Conservation (phyloP, 2,113 vertebrate species). For the Albula glossodonta region DNA sequence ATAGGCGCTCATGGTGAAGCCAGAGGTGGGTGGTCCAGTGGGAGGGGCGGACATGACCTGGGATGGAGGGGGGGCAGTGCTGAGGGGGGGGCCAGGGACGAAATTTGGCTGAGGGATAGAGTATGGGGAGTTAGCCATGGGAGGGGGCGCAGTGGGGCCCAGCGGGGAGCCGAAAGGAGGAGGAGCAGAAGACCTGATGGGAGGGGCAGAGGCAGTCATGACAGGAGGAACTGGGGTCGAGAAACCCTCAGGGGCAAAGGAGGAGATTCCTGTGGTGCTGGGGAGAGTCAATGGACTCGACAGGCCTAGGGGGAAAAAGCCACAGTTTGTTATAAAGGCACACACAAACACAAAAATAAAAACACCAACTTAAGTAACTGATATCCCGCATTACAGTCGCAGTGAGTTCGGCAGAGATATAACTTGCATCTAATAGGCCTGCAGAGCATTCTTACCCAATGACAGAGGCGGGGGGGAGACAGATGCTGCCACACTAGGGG, state of each 20-base stretch:
- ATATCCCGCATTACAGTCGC: too few relatives aligned
- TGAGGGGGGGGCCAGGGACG: constrained; percentile 39
- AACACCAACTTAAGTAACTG: neutral
- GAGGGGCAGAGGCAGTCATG: constrained; percentile 49
- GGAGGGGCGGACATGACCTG: constrained; percentile 64
- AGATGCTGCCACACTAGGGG: constrained; percentile 31
- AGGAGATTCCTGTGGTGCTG: constrained; percentile 42
- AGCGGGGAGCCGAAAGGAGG: constrained; percentile 62
- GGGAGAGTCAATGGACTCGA: constrained; percentile 57
- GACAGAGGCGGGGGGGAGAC: constrained; percentile 56
- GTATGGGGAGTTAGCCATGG: constrained; percentile 34
- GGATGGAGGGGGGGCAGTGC: constrained; percentile 42
- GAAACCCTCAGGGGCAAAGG: constrained; percentile 49
- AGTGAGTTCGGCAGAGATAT: too few relatives aligned
- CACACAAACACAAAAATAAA: neutral
- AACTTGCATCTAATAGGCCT: neutral
- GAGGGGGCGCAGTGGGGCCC: constrained; percentile 32
- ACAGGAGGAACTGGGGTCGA: constrained; percentile 51
- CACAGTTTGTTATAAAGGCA: neutral
- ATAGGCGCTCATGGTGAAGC: constrained; percentile 78
- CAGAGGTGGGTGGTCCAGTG: constrained; percentile 73
- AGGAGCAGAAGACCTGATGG: constrained; percentile 48
- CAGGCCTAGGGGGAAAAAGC: constrained; percentile 49
- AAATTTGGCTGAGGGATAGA: constrained; percentile 38
- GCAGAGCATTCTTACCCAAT: constrained; percentile 59